Evolutionary conservation across 2,888 invertebrate genomes (phyloP).

Genomic region (Plutella xylostella): DNA sequence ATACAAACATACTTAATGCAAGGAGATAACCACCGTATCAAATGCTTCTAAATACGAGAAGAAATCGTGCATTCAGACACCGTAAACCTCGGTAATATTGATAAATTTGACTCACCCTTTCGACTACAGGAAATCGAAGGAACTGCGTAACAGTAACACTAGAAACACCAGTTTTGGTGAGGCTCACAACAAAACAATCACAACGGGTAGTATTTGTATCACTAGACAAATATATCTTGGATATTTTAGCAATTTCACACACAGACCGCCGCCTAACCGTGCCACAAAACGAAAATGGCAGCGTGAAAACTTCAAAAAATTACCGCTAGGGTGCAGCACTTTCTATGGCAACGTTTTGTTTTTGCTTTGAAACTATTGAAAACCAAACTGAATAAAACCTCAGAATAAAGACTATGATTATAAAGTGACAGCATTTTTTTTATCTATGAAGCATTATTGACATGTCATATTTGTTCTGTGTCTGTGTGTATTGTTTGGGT

Average conservation of each 20-base stretch:
- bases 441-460: too few relatives aligned
- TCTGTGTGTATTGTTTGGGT: too few relatives aligned
- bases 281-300: slow-evolving; percentile 70
- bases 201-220: slow-evolving; percentile 30
- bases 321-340: slow-evolving; percentile 13
- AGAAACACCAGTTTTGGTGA: slow-evolving; percentile 25
- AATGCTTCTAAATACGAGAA: not conserved
- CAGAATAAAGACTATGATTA: too few relatives aligned
- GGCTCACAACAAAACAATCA: slow-evolving; percentile 30
- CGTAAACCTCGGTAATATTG: slow-evolving; percentile 36
- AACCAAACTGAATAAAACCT: too few relatives aligned
- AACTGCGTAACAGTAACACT: slow-evolving; percentile 33
- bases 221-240: slow-evolving; percentile 33
- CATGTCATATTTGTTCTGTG: too few relatives aligned
- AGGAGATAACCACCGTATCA: not conserved
- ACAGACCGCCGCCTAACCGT: slow-evolving; percentile 54
- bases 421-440: too few relatives aligned
- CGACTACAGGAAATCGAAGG: slow-evolving; percentile 54
- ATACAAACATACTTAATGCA: not conserved
- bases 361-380: too few relatives aligned
- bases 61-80: slow-evolving; percentile 14
- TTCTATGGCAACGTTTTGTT: not conserved
- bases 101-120: slow-evolving; percentile 57
- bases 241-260: slow-evolving; percentile 38
- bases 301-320: slow-evolving; percentile 35